These are phyloP conservation scores for Mastomys natalensis DNA, from an alignment of 2,113 vertebrate species.

Conservation along the genomic window DNA sequence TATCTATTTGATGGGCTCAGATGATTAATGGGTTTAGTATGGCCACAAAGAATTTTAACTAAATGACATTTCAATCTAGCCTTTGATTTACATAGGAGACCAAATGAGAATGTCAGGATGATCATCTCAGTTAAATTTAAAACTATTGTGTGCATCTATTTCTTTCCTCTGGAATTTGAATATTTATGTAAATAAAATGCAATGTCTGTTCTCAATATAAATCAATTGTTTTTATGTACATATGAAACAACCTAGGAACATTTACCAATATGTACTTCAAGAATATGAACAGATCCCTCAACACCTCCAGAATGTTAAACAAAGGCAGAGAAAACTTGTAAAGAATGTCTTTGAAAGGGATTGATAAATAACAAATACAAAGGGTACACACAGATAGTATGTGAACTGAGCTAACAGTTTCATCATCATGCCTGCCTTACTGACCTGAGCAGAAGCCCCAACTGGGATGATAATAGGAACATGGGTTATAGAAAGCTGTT, in stretches of 20 bases:
- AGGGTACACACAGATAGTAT: background rate
- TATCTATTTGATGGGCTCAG: background rate
- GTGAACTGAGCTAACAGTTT: background rate
- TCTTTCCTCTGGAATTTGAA: background rate
- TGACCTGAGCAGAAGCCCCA: background rate
- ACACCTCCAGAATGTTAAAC: background rate
- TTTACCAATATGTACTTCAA: background rate
- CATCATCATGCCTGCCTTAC: background rate
- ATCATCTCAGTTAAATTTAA: background rate
- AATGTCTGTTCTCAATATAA: background rate
- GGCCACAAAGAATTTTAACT: background rate
- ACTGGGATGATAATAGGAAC: background rate
- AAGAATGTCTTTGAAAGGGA: background rate
- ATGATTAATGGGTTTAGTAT: background rate
- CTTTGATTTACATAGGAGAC: background rate
- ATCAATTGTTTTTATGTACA: background rate
- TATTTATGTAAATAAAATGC: background rate
- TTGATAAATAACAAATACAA: background rate
- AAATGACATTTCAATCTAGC: background rate
- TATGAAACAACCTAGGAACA: background rate
- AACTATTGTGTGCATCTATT: background rate
- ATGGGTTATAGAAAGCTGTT: constrained; percentile 23
- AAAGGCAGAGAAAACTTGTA: background rate
- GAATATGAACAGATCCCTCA: background rate
- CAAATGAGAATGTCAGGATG: background rate